Evolutionary conservation across 2,113 vertebrate genomes (phyloP).

Genomic region (Phalacrocorax brasilianus): DNA sequence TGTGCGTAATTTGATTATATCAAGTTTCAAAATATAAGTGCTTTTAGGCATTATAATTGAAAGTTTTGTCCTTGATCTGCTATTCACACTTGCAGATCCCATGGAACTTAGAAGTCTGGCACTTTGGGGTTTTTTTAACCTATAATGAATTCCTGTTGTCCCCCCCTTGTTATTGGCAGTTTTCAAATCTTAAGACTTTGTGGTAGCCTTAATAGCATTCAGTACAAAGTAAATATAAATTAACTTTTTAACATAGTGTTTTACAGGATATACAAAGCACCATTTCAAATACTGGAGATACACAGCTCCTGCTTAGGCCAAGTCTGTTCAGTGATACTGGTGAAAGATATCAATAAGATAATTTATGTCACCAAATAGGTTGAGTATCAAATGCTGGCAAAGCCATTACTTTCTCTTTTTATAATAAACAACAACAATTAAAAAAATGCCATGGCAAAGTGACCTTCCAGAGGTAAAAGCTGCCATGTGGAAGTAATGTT

Average conservation of each 20-base stretch:
- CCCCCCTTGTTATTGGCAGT: not conserved
- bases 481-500: not conserved
- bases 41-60: not conserved
- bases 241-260: not conserved
- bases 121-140: not conserved
- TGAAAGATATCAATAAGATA: not conserved
- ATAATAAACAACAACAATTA: not conserved
- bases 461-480: not conserved
- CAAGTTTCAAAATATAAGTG: not conserved
- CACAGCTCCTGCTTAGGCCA: not conserved
- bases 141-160: not conserved
- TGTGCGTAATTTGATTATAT: not conserved
- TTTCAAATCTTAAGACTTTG: not conserved
- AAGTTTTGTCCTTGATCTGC: not conserved
- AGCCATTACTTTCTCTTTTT: not conserved
- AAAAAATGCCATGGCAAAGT: not conserved
- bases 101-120: not conserved
- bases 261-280: not conserved
- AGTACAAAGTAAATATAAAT: not conserved
- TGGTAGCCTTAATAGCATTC: not conserved
- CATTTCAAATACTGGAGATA: not conserved
- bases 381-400: not conserved
- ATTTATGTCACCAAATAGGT: not conserved
- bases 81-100: not conserved
- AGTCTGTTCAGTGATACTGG: not conserved